Conservation (phyloP, 53 echinoderm and acorn worm genomes). For the Apostichopus leukothele region DNA sequence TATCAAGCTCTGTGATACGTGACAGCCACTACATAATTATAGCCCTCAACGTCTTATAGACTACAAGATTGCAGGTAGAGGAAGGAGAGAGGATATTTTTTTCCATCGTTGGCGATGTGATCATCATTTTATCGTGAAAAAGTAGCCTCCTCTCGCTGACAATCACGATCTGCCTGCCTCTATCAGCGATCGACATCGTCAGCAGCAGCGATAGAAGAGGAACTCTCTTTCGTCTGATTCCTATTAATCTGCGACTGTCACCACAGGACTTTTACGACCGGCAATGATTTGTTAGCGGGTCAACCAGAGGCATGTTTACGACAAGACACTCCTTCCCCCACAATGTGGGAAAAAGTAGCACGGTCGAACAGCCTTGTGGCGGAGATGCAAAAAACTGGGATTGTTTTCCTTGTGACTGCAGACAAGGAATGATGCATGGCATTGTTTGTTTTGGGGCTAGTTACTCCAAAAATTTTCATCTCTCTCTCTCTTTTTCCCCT, state of each 20-base stretch:
- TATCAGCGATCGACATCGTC: neutral
- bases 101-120: no score
- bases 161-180: neutral
- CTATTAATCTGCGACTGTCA: constrained; percentile 39
- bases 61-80: no score
- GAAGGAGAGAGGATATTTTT: no score
- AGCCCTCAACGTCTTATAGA: no score
- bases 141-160: no score
- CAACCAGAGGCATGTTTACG: constrained; percentile 37
- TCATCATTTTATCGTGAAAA: no score
- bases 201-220: neutral
- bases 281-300: constrained; percentile 35
- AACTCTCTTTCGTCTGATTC: neutral
- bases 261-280: constrained; percentile 22
- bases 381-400: neutral
- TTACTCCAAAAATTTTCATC: neutral
- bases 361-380: neutral
- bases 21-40: no score
- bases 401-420: constrained; percentile 20
- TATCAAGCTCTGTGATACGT: no score
- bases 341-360: neutral
- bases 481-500: neutral
- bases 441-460: constrained; percentile 40
- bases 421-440: constrained; percentile 12
- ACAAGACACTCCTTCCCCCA: constrained; percentile 13